Evolutionary conservation across 2,888 invertebrate genomes (phyloP), one percentile per base, ranked within the genome.

Genomic region (Phortica okadai): DNA sequence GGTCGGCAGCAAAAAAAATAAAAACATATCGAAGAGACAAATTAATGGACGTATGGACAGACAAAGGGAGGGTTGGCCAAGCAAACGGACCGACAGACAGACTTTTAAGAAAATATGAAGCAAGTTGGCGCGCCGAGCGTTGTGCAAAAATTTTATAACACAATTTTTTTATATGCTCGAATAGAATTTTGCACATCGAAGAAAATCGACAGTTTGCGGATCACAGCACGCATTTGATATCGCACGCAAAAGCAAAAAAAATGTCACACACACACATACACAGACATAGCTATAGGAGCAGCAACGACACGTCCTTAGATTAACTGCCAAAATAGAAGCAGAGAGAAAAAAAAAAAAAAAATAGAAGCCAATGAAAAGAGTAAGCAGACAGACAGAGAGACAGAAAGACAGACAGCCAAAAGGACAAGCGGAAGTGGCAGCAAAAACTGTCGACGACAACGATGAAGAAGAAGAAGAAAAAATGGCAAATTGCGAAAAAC

Each of bases 401-500:
- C 64, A 64, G 21, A 11, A 33, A 56, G 56, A 16, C 59, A 59
- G 16, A 59, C n/a, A 11, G 4, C 76, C 75, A 82, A 80, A 78
- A 80, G 79, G 76, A 83, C 83, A 78, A 73, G 59, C 83, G 82
- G 84, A 87, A 82, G 82, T 78, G 78, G 76, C n/a, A 59, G 16
- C 59, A n/a, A n/a, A 8, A 50, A 14, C 50, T 11, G 21, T 59
- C 16, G 21, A 16, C 59, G 3, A 59, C 25, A 66, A 64, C 5
- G 16, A 64, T 14, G 72, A 72, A 76, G 74, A 73, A 80, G 8
- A 16, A 64, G 73, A 69, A 77, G 75, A 74, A 80, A n/a, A 82
- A 76, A 82, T 80, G 82, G 75, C 81, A 79, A 85, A 83, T 82
- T 83, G 82, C 79, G 83, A 83, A 85, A 86, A 86, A 82, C 84